Conservation (phyloP, 2,888 invertebrate species). For the Hirtodrosophila alboralis region DNA sequence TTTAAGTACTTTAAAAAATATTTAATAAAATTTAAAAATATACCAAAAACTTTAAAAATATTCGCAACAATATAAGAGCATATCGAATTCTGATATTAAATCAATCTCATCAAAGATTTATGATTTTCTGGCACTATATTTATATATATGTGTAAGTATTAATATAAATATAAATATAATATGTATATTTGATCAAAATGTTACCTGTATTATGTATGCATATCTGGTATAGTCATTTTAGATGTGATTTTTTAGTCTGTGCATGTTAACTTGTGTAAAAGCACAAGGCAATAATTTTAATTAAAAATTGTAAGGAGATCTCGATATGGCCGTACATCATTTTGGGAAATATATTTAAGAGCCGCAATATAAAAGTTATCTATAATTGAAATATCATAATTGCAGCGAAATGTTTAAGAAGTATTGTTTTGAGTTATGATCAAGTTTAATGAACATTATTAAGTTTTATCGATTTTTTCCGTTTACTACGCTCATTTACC, state of each 20-base stretch:
- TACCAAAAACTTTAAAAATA: conserved; percentile 2
- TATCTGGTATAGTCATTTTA: conserved; percentile 32
- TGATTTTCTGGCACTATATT: conserved; percentile 57
- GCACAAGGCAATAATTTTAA: conserved; percentile 24
- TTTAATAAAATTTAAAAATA: background rate
- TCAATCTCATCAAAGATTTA: conserved; percentile 21
- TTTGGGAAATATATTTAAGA: conserved; percentile 3
- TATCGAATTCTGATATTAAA: conserved; percentile 7
- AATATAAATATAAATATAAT: conserved; percentile 10
- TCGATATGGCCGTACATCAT: conserved; percentile 18
- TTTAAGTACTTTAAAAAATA: background rate
- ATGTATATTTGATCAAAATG: conserved; percentile 13
- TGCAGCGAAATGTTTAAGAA: conserved; percentile 35
- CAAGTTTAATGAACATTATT: background rate
- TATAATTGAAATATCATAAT: conserved; percentile 8
- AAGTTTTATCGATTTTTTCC: conserved; percentile 19
- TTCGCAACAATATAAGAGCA: conserved; percentile 17
- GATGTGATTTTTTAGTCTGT: conserved; percentile 16
- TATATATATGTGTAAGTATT: conserved; percentile 8
- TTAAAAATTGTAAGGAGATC: conserved; percentile 25
- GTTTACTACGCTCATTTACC: conserved; percentile 2
- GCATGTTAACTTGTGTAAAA: conserved; percentile 32
- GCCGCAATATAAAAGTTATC: background rate
- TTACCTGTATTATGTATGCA: conserved; percentile 35
- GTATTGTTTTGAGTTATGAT: conserved; percentile 4